Percentiles rank a stretch among this genome's conserved stretches.
Evolutionary conservation across 2,797 vertebrate genomes (phyloP).

Genomic region (Pteronotus mesoamericanus): DNA sequence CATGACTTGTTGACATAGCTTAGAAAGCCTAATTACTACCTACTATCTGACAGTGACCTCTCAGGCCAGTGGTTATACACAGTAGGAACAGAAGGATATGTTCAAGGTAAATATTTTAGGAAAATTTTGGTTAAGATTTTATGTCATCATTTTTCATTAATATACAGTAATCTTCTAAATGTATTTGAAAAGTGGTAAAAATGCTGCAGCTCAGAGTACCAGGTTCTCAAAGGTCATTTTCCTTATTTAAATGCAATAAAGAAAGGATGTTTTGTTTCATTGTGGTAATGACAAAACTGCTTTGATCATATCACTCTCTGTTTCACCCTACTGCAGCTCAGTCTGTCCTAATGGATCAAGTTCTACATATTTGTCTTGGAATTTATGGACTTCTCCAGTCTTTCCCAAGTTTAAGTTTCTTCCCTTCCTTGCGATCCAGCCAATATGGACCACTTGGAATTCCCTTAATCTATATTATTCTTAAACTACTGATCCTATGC

Average conservation of each 20-base stretch:
- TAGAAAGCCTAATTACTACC: background rate
- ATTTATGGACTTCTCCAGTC: background rate
- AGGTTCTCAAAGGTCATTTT: background rate
- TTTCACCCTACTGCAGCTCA: background rate
- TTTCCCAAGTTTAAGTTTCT: background rate
- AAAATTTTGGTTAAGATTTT: slow-evolving; percentile 17
- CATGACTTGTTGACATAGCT: background rate
- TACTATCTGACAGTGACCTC: background rate
- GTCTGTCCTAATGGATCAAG: background rate
- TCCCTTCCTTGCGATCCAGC: background rate
- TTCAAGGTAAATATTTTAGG: background rate
- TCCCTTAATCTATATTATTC: background rate
- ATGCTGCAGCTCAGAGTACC: background rate
- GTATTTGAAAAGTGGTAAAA: slow-evolving; percentile 34
- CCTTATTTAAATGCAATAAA: slow-evolving; percentile 44
- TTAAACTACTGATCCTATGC: background rate
- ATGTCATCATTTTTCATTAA: slow-evolving; percentile 2
- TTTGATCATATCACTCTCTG: slow-evolving; percentile 11
- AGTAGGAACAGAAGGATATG: background rate
- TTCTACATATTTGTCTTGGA: background rate
- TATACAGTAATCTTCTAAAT: background rate
- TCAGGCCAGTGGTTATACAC: background rate
- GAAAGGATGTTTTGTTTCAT: slow-evolving; percentile 43
- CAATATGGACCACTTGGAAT: background rate
- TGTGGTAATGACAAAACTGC: background rate